Conservation (phyloP, 2,797 vertebrate species). For the Podarcis lilfordi region DNA sequence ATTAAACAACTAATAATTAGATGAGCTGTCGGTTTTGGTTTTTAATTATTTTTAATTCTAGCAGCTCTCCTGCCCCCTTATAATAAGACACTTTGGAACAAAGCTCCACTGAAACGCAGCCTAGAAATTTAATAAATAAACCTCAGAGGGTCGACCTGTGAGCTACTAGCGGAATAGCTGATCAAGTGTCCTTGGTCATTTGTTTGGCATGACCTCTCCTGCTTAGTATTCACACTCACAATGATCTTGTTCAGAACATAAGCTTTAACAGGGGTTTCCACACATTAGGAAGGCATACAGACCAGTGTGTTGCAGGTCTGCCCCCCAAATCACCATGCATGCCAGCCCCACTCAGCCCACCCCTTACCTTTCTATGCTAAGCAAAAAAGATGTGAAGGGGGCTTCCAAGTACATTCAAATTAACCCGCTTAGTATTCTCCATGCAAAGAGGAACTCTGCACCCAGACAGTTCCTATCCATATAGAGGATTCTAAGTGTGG, state of each 20-base stretch:
- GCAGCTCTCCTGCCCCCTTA: background rate
- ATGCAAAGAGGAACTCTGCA: background rate
- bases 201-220: background rate
- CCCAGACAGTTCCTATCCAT: background rate
- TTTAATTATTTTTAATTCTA: background rate
- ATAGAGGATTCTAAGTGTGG: background rate
- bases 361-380: background rate
- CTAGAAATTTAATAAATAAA: background rate
- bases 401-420: background rate
- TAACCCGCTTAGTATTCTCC: background rate
- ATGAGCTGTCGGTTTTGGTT: too few relatives aligned
- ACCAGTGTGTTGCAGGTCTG: background rate
- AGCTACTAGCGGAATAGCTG: background rate
- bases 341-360: background rate
- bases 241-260: background rate
- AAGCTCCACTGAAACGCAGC: fast-evolving
- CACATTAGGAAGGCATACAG: background rate
- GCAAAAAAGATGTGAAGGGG: background rate
- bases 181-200: background rate
- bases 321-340: background rate
- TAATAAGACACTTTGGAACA: background rate
- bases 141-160: background rate
- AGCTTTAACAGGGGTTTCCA: background rate
- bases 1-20: too few relatives aligned
- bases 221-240: background rate